Percentiles rank a stretch among this genome's conserved stretches.
These are phyloP conservation scores for Capitulum mitella DNA, from an alignment of 2,888 invertebrate genomes.

Conservation along the genomic window DNA sequence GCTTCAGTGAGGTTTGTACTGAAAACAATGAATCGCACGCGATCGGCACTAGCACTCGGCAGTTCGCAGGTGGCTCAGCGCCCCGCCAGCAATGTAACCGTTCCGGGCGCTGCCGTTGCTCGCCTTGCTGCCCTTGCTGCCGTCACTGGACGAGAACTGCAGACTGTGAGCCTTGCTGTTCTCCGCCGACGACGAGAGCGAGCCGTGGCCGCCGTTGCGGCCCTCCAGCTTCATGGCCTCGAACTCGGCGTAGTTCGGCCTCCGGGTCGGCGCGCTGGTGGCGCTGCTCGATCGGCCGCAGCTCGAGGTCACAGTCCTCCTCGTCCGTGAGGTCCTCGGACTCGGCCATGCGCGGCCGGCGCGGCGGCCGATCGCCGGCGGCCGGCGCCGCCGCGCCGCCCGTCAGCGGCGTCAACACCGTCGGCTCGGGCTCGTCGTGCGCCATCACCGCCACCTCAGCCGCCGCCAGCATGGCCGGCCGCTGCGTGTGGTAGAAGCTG, in stretches of 20 bases:
- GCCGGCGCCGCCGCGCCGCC: background rate
- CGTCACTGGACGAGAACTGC: constrained; percentile 15
- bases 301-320: background rate
- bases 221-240: constrained; percentile 13
- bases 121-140: constrained; percentile 18
- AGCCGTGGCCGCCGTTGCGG: constrained; percentile 15
- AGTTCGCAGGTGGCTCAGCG: background rate
- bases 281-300: background rate
- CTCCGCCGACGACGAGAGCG: background rate
- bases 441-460: background rate
- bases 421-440: constrained; percentile 5
- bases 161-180: constrained; percentile 20
- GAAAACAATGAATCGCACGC: constrained; percentile 2
- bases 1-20: constrained; percentile 24
- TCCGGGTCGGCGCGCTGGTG: background rate
- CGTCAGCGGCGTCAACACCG: constrained; percentile 8
- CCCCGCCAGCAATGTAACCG: constrained; percentile 6
- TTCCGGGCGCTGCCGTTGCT: constrained; percentile 19
- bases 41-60: constrained; percentile 7
- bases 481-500: constrained; percentile 23
- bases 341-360: constrained; percentile 14
- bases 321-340: constrained; percentile 9
- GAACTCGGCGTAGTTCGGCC: constrained; percentile 17
- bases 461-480: background rate
- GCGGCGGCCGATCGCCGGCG: background rate